Conservation (phyloP, 2,888 invertebrate species). For the Portevinia maculata region DNA sequence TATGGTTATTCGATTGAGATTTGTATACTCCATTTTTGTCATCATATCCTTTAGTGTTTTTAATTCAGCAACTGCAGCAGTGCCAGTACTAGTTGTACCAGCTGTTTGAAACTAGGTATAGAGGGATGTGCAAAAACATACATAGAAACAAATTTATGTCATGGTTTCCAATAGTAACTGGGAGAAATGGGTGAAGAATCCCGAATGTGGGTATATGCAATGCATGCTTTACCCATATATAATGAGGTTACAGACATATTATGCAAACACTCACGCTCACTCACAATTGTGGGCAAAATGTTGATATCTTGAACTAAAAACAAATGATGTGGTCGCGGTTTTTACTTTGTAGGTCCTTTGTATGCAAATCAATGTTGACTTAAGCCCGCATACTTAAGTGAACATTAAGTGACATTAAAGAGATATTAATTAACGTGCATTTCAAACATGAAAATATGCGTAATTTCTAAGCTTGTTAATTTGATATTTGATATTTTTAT, state of each 20-base stretch:
- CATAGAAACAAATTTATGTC: slow-evolving; percentile 19
- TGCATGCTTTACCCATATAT: neutral
- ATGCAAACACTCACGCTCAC: neutral
- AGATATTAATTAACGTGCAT: slow-evolving; percentile 35
- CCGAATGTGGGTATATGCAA: slow-evolving; percentile 20
- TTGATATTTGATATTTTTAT: too few species aligned
- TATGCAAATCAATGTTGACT: too few species aligned
- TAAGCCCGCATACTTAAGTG: neutral
- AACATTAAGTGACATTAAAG: slow-evolving; percentile 13
- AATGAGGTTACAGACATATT: neutral
- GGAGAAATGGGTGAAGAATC: slow-evolving; percentile 13
- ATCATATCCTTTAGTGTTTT: slow-evolving; percentile 21
- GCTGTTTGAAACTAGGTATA: slow-evolving; percentile 38
- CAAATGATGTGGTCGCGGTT: slow-evolving; percentile 27
- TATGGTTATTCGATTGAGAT: slow-evolving; percentile 62
- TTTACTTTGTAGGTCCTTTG: too few species aligned
- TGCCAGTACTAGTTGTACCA: slow-evolving; percentile 27
- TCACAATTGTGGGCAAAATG: slow-evolving; percentile 6
- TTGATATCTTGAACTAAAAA: slow-evolving; percentile 23
- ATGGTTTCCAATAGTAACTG: slow-evolving; percentile 60
- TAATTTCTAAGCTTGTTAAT: too few species aligned
- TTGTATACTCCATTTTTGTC: slow-evolving; percentile 31
- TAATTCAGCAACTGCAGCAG: slow-evolving; percentile 24
- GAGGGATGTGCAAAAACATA: slow-evolving; percentile 22
- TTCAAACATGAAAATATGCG: too few species aligned